These are phyloP conservation scores for Ectropis crepuscularia DNA, from an alignment of 2,888 invertebrate genomes.

Conservation along the genomic window DNA sequence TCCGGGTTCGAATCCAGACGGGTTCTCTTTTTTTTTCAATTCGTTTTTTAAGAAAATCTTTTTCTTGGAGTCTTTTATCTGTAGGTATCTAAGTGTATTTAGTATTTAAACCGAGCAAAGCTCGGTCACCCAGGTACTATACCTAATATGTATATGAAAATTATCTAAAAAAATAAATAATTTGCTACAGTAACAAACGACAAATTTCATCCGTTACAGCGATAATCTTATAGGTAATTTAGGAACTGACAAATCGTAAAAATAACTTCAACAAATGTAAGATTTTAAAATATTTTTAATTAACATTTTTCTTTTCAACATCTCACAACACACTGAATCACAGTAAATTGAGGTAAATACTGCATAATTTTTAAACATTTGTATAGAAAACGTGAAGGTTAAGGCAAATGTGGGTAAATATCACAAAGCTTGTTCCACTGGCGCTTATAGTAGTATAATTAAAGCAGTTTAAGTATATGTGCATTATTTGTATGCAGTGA, in stretches of 20 bases:
- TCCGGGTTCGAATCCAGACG: no score
- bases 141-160: no score
- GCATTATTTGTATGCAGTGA: constrained; percentile 12
- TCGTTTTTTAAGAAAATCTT: no score
- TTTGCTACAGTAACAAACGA: no score
- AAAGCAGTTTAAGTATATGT: constrained; percentile 26
- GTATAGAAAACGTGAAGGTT: constrained; percentile 41
- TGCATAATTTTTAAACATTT: constrained; percentile 56
- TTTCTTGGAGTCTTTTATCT: no score
- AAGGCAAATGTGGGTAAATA: constrained; percentile 45
- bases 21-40: no score
- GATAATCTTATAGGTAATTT: not conserved
- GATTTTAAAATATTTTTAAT: constrained; percentile 48
- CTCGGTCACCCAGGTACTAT: no score
- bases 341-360: constrained; percentile 81
- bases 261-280: not conserved
- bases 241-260: not conserved
- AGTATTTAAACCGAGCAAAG: no score
- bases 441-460: constrained; percentile 48
- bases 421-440: constrained; percentile 57
- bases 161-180: no score
- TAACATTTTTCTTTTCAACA: constrained; percentile 52
- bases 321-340: constrained; percentile 73
- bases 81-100: no score
- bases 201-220: no score